Percentiles rank a stretch among this genome's conserved stretches.
phyloP scores from a whole-genome alignment of 2,113 vertebrate genomes.

The Castor canadensis region DNA sequence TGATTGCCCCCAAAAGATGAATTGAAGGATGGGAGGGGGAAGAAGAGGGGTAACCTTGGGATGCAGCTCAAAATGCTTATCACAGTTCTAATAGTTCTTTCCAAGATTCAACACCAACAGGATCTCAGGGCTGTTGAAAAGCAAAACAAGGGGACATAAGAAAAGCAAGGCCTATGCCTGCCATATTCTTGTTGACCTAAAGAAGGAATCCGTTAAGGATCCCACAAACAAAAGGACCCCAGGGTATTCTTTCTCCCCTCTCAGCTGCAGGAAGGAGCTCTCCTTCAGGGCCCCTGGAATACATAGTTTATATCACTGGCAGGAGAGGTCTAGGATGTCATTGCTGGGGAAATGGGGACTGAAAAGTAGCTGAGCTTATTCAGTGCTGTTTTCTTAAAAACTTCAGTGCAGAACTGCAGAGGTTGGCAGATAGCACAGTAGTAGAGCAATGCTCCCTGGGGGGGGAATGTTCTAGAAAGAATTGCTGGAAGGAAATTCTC shows the following conservation, averaged over 20 bases:
- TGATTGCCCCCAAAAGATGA: neutral
- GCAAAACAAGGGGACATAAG: neutral
- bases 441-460: constrained; percentile 22
- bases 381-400: constrained; percentile 14
- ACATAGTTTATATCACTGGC: neutral
- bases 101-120: neutral
- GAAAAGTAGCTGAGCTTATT: neutral
- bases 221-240: neutral
- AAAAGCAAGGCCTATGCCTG: neutral
- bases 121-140: neutral
- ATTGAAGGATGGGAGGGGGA: neutral
- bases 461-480: constrained; percentile 65
- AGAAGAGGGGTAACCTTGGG: neutral
- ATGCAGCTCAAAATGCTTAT: neutral
- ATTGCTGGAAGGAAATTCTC: constrained; percentile 72
- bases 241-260: neutral
- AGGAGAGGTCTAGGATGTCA: neutral
- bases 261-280: neutral
- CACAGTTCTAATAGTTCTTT: neutral
- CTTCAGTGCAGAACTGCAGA: neutral
- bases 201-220: neutral
- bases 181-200: neutral
- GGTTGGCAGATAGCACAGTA: neutral
- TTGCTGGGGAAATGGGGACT: neutral
- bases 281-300: neutral